These are phyloP conservation scores for Holotrichia oblita DNA, from an alignment of 1,140 invertebrate genomes.

Conservation along the genomic window DNA sequence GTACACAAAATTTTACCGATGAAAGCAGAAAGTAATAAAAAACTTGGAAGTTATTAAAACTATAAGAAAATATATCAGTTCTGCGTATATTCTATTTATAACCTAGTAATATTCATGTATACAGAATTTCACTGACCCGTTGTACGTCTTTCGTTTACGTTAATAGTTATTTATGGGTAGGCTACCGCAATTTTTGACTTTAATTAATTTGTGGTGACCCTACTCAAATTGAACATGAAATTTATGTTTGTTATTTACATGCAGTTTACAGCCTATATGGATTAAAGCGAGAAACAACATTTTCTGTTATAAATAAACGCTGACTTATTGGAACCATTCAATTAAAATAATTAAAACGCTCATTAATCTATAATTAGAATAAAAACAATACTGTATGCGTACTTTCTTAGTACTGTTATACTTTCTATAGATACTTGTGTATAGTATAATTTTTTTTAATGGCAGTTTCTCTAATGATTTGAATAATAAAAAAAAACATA, in stretches of 20 bases:
- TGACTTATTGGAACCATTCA: not conserved
- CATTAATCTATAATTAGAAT: not conserved
- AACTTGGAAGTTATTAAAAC: not conserved
- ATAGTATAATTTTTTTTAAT: no score
- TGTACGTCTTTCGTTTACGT: not conserved
- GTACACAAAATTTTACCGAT: not conserved
- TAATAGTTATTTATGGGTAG: not conserved
- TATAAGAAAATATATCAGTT: not conserved
- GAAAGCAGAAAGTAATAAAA: constrained; percentile 17
- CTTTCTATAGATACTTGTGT: no score
- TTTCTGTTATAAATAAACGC: not conserved
- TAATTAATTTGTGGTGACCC: constrained; percentile 13
- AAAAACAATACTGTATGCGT: not conserved
- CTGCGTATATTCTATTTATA: not conserved
- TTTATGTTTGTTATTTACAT: not conserved
- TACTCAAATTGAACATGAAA: constrained; percentile 4
- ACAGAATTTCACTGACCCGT: not conserved
- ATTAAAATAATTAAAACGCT: not conserved
- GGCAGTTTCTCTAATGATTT: no score
- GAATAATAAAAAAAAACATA: no score
- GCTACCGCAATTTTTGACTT: not conserved
- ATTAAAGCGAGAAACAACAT: not conserved
- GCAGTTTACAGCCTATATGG: not conserved
- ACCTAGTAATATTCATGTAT: not conserved
- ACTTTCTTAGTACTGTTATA: not conserved